Evolutionary conservation across 2,888 invertebrate species (phyloP), one percentile per base, ranked within the genome.

Genomic region (Rhagonycha lutea): DNA sequence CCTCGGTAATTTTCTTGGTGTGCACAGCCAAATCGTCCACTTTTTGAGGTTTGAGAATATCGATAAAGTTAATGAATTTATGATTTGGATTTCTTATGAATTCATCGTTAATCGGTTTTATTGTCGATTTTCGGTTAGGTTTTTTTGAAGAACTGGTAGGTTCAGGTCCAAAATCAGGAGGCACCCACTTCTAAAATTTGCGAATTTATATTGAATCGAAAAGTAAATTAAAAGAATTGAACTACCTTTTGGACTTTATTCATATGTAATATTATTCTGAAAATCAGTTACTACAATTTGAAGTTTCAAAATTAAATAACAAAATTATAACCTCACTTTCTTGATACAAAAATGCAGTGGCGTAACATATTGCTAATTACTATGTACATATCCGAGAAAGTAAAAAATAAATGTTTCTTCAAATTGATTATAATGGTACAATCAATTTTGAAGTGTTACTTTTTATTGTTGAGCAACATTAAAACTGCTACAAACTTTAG

Each of bases 11-110:
- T 87, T 95, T 95, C 86, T 94, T 95, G 75, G 89, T 88, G 84
- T 95, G 92, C 5, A 95, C 91, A 62, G 94, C 94, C 70, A 95
- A 88, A 68, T 95, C 94, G 62, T 90, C 89, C 2, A 90, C 86
- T 26, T 82, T 86, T 29, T 85, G 86, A 0, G 94, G 94, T 63
- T 90, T 89, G 86, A 94, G 91, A 78, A 87, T 88, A 78, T 91
- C 90, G 82, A 92, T 89, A 90, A 92, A 93, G 86, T 91, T 91
- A 72, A 84, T 10, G 24, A 47, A 47, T n/a, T n/a, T 47, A 47
- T 47, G 47, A 47, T 47, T 47, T 7, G 47, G 47, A 47, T 47
- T 8, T 47, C 47, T 47, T 7, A n/a, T 2, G 4, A 47, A 47
- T n/a, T 47, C n/a, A 47, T 47, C 47, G 5, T n/a, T n/a, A n/a